A percentile compares a stretch with the other conserved stretches of the same genome.
Conservation (phyloP, 2,113 vertebrate genomes). For the Hippocampus zosterae region DNA sequence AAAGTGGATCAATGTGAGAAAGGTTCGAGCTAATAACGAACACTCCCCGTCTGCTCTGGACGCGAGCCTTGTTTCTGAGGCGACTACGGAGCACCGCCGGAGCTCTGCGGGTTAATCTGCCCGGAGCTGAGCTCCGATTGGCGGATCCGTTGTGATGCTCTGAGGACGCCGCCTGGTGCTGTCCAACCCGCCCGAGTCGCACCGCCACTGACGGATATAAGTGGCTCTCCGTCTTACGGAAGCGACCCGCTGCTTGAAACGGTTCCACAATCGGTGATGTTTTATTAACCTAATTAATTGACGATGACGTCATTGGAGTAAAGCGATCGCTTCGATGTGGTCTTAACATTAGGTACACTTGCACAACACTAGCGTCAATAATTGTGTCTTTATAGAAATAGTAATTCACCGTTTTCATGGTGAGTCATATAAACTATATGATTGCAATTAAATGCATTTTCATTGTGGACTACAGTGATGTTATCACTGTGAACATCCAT, state of each 20-base stretch:
- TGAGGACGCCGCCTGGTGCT: constrained; percentile 47
- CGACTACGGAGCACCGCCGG: constrained; percentile 42
- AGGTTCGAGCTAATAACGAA: neutral
- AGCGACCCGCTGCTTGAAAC: neutral
- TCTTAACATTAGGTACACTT: neutral
- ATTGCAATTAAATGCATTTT: too few relatives aligned
- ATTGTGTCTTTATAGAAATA: neutral
- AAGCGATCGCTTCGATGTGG: neutral
- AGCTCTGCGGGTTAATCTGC: constrained; percentile 57
- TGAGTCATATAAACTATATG: too few relatives aligned
- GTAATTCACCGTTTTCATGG: too few relatives aligned
- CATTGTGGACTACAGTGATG: too few relatives aligned
- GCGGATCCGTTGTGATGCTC: constrained; percentile 58
- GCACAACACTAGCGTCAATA: neutral
- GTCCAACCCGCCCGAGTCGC: constrained; percentile 62
- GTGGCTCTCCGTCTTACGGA: neutral
- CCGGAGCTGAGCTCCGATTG: constrained; percentile 61
- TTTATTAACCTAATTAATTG: neutral
- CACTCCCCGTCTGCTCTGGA: constrained; percentile 8
- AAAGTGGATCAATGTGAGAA: neutral
- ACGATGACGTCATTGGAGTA: neutral
- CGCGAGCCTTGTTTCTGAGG: constrained; percentile 38
- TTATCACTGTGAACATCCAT: too few relatives aligned
- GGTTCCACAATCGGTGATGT: neutral
- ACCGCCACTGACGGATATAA: constrained; percentile 13